Percentiles rank a stretch among this genome's conserved stretches.
These are phyloP conservation scores for Lophius americanus DNA, from an alignment of 2,797 vertebrate genomes.

Conservation along the genomic window DNA sequence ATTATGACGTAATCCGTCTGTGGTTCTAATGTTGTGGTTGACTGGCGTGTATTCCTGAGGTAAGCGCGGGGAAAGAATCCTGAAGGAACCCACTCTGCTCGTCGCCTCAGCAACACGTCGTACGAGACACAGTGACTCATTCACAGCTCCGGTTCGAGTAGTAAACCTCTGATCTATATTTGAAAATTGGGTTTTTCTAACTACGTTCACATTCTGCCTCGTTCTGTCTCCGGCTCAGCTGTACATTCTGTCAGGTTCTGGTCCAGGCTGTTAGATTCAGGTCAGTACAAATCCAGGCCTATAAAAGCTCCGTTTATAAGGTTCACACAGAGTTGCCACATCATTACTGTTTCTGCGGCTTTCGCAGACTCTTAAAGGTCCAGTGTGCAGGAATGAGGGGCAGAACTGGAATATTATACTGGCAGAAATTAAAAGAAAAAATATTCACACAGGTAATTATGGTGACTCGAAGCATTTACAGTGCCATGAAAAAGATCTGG, in stretches of 20 bases:
- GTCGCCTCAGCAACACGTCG: background rate
- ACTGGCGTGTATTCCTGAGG: background rate
- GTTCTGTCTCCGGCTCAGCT: background rate
- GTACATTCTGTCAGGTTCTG: background rate
- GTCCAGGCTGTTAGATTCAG: background rate
- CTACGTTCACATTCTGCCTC: background rate
- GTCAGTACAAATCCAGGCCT: background rate
- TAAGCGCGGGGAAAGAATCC: background rate
- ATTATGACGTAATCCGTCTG: no score
- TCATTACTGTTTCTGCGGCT: background rate
- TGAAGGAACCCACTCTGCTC: background rate
- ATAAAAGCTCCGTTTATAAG: background rate
- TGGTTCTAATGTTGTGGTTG: no score
- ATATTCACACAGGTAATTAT: no score
- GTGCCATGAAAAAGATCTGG: no score
- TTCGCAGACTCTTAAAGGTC: background rate
- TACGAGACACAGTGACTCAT: background rate
- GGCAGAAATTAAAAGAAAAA: no score
- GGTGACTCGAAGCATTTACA: no score
- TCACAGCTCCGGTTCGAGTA: background rate
- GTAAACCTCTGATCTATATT: background rate
- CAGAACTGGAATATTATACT: no score
- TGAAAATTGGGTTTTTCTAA: background rate
- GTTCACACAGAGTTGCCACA: slow-evolving; percentile 1
- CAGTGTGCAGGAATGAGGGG: no score